Evolutionary conservation across 2,888 invertebrate species (phyloP).

Genomic region (Parnassius apollo): DNA sequence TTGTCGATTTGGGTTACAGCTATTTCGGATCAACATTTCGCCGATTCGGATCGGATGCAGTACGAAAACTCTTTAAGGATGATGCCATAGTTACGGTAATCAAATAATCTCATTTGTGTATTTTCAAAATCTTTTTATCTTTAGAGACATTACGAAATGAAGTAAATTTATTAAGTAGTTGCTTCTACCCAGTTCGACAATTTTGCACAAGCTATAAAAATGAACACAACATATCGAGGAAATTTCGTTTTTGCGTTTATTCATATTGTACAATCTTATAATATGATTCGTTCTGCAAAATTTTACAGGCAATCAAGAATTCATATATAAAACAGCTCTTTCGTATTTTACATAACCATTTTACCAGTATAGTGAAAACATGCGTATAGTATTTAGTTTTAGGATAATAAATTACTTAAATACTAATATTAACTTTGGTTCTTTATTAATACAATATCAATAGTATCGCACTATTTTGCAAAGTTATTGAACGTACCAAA

Average conservation of each 20-base stretch:
- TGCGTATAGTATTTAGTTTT: slow-evolving; percentile 81
- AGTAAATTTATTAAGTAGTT: too few relatives aligned
- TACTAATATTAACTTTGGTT: slow-evolving; percentile 81
- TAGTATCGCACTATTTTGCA: slow-evolving; percentile 80
- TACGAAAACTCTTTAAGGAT: too few relatives aligned
- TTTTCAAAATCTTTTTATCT: too few relatives aligned
- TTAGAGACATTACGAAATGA: too few relatives aligned
- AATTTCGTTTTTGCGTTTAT: slow-evolving; percentile 82
- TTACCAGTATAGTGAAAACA: slow-evolving; percentile 82
- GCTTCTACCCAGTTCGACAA: too few relatives aligned
- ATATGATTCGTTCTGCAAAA: slow-evolving; percentile 80
- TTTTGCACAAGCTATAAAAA: background rate
- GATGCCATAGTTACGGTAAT: too few relatives aligned
- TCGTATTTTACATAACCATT: slow-evolving; percentile 81
- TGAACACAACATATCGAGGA: slow-evolving; percentile 56
- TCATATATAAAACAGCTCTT: slow-evolving; percentile 82
- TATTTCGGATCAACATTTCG: too few relatives aligned
- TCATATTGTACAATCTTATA: slow-evolving; percentile 82
- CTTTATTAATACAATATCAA: slow-evolving; percentile 82
- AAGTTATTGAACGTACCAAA: slow-evolving; percentile 74
- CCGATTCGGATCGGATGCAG: too few relatives aligned
- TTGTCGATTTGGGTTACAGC: too few relatives aligned
- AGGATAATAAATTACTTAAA: slow-evolving; percentile 82
- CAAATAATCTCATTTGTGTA: too few relatives aligned
- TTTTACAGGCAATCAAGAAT: slow-evolving; percentile 82